Evolutionary conservation across 2,797 vertebrate species (phyloP), one percentile per base, ranked within the genome.

Genomic region (Sebastes minor): DNA sequence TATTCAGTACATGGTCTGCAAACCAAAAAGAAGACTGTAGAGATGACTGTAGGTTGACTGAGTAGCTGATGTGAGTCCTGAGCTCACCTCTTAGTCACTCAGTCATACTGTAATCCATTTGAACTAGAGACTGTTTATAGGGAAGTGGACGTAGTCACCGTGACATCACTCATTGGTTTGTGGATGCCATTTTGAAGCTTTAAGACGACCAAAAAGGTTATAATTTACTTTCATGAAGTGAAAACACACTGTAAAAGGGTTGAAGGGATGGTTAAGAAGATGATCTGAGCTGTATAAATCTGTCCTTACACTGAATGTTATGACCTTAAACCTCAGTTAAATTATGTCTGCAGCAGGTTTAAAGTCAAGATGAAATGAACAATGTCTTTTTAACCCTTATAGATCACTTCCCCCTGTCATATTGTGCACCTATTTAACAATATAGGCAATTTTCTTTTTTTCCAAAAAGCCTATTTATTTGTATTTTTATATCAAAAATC

Each of bases 1-100:
- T n/a, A 52, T 70, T 71, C 64, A 56, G 56, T 14, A 64, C 16
- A 71, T 32, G 30, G 16, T 64, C 20, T 64, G 23, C 46, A 85
- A 78, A 71, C 35, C 12, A n/a, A n/a, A n/a, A 57, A 77, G 35
- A 53, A 56, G 33, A 33, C 9, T 11, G 33, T 33, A 56, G 28
- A 32, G 62, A 52, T 52, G 64, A 56, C 60, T 71, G 74, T 22
- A 72, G 52, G 27, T 53, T 62, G 57, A 62, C 33, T 32, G 59
- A 74, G 75, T 25, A 63, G 59, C 71, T 77, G 68, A 71, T 73
- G 67, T 73, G 49, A 70, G 76, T 81, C 72, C 60, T 75, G 63
- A 79, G 70, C 49, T 83, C 55, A 68, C 60, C 38, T 81, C 72
- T 84, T 75, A 91, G 64, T 89, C 87, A 89, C 6, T 28, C 22